Evolutionary conservation across 1,140 invertebrate species (phyloP).

Genomic region (Rhyzopertha dominica): DNA sequence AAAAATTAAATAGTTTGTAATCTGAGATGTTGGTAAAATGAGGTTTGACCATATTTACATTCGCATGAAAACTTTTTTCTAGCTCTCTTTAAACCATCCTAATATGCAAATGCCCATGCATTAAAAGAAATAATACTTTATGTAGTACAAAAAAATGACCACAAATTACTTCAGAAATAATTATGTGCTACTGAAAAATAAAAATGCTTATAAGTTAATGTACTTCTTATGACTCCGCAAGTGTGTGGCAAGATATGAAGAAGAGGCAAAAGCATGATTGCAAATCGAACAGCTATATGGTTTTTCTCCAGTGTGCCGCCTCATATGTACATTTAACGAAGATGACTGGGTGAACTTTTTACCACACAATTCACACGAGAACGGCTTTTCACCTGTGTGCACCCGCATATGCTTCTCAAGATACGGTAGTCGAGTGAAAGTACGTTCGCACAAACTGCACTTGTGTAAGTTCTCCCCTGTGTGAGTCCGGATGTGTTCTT

Average conservation of each 20-base stretch:
- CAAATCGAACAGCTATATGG: slow-evolving; percentile 50
- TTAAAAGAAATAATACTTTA: no score
- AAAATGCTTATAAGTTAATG: slow-evolving; percentile 11
- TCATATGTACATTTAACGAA: slow-evolving; percentile 56
- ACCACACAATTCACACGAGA: slow-evolving; percentile 67
- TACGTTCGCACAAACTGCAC: slow-evolving; percentile 48
- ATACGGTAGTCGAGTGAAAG: slow-evolving; percentile 38
- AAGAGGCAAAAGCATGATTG: slow-evolving; percentile 34
- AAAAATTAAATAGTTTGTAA: no score
- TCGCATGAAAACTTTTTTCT: no score
- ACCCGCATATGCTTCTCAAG: slow-evolving; percentile 41
- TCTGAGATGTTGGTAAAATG: no score
- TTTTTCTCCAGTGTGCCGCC: slow-evolving; percentile 45
- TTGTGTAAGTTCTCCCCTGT: slow-evolving; percentile 32
- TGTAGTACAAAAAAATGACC: no score
- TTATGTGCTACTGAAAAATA: no score
- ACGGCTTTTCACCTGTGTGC: slow-evolving; percentile 67
- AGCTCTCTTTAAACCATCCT: no score
- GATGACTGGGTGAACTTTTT: slow-evolving; percentile 56
- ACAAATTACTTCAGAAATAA: no score
- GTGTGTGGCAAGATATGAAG: slow-evolving; percentile 23
- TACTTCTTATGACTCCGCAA: slow-evolving; percentile 25
- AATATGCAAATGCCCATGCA: no score
- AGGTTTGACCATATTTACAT: no score
- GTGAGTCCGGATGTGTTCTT: slow-evolving; percentile 26